Evolutionary conservation across 2,797 vertebrate species (phyloP), one percentile per base, ranked within the genome.

Genomic region (Leptatherina wallacei): DNA sequence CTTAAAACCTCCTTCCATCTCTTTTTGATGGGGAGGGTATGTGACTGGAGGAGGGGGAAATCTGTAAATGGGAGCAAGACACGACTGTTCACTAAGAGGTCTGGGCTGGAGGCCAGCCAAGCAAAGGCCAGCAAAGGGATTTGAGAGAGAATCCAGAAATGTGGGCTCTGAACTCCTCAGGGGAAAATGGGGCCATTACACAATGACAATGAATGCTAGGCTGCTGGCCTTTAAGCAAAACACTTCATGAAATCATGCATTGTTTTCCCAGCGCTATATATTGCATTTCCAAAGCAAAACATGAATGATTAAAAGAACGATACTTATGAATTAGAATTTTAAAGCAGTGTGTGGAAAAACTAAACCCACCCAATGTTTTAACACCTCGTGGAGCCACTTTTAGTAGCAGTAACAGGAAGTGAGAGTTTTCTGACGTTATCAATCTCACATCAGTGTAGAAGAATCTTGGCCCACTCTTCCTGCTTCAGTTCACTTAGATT

Each of bases 61-160:
- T 64, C 62, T 64, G 65, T 51, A 38, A 66, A 67, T 30, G 59
- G 27, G 71, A 77, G 62, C 20, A 9, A 72, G 69, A 81, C 64
- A 66, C 68, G 61, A 69, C 55, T 62, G 65, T 66, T 65, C 68
- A 65, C 65, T 70, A 71, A 81, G 76, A 84, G 69, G 67, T 81
- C 79, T 84, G 83, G 83, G 84, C 81, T 62, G 55, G 65, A 81
- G 72, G 77, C 88, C 84, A 86, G 65, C 14, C 42, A 54, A 66
- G 80, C 57, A 81, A 85, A 84, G 32, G 32, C 65, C 73, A 84
- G 77, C 55, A 59, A 73, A 61, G 71, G 75, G 78, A 75, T 83
- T 88, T 75, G 77, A 75, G 60, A 82, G 35, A 75, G 35, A 40
- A 61, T 75, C 72, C 61, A 73, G 55, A 80, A 85, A 78, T 64